phyloP scores from a whole-genome alignment of 2,888 invertebrate species.

The Mycalesis mineus region DNA sequence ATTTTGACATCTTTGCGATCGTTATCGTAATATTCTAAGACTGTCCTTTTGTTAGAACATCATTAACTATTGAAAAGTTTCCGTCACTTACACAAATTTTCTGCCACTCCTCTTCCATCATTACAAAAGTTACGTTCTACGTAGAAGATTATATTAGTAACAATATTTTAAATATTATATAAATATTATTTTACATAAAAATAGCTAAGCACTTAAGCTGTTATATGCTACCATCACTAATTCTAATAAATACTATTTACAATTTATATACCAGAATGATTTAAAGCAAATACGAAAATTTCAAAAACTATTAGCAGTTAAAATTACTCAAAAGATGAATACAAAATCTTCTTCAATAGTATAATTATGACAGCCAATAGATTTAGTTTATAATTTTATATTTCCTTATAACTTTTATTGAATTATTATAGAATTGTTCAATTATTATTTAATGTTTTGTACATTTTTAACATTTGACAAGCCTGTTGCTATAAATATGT shows the following conservation, averaged over 20 bases:
- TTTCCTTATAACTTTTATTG: not conserved
- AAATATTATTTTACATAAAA: constrained; percentile 76
- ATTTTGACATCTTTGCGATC: not conserved
- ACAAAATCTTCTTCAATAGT: not conserved
- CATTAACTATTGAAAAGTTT: not conserved
- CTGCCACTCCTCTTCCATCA: not conserved
- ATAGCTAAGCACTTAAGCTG: constrained; percentile 70
- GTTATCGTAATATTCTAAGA: not conserved
- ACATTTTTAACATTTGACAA: too few relatives aligned
- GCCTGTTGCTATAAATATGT: not conserved
- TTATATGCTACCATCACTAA: constrained; percentile 72
- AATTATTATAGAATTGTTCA: not conserved
- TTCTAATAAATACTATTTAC: constrained; percentile 77
- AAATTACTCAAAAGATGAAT: constrained; percentile 9
- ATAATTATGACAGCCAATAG: constrained; percentile 11
- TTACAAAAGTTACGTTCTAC: constrained; percentile 28
- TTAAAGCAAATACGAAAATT: constrained; percentile 24
- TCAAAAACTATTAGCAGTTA: constrained; percentile 6
- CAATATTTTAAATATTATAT: constrained; percentile 73
- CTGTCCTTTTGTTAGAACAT: not conserved
- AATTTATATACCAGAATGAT: constrained; percentile 74
- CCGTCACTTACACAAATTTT: constrained; percentile 6
- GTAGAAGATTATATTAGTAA: constrained; percentile 41
- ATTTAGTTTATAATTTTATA: not conserved
- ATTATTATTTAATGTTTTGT: too few relatives aligned